phyloP scores from a whole-genome alignment of 2,113 vertebrate species.

The Chaetorhynchus papuensis region DNA sequence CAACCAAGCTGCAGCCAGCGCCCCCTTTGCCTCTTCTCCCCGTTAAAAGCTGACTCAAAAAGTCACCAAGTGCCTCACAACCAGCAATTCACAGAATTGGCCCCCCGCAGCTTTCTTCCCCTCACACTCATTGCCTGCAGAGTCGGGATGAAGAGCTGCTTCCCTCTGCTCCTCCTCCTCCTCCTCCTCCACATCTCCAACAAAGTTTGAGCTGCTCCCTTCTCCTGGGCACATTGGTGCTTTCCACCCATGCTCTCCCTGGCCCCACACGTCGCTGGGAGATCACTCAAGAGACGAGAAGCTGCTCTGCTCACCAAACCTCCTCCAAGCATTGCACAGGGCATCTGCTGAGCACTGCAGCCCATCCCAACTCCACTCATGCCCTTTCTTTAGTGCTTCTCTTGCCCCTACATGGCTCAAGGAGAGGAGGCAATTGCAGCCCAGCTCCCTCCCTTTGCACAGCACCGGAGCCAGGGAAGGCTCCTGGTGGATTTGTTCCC shows the following conservation, averaged over 20 bases:
- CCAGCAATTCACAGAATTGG: not conserved
- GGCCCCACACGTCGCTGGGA: accelerated
- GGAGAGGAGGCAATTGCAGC: not conserved
- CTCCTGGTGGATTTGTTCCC: not conserved
- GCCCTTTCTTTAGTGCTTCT: no score
- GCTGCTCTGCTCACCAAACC: not conserved
- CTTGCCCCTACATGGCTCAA: not conserved
- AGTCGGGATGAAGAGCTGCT: not conserved
- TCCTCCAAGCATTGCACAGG: not conserved
- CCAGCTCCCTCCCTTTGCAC: not conserved
- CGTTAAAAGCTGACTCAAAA: accelerated
- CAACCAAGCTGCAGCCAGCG: not conserved
- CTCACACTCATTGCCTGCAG: not conserved
- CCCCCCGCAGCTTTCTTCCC: not conserved
- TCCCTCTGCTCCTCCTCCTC: not conserved
- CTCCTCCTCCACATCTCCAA: not conserved
- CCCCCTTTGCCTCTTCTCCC: not conserved
- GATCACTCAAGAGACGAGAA: not conserved
- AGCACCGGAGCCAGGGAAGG: not conserved
- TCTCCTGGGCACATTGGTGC: not conserved
- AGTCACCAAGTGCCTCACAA: not conserved
- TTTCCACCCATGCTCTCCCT: accelerated
- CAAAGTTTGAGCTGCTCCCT: not conserved
- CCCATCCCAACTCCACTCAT: accelerated
- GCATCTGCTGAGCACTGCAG: not conserved